A percentile compares a stretch with the other conserved stretches of the same genome.
These are phyloP conservation scores for Melinaea marsaeus DNA, from an alignment of 2,888 invertebrate genomes.

Conservation along the genomic window DNA sequence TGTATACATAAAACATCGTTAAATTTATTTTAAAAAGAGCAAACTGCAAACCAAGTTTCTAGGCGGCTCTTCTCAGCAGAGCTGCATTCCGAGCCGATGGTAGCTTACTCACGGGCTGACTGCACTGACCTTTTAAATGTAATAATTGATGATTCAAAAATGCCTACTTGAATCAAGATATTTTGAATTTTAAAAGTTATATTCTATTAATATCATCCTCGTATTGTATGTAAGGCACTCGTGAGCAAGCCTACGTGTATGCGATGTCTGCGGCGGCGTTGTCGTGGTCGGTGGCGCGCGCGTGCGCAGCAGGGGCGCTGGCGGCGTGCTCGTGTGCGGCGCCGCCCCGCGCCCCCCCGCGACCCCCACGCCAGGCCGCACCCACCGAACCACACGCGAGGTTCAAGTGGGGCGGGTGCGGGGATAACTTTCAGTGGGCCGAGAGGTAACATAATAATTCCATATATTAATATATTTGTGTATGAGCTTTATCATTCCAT, in stretches of 20 bases:
- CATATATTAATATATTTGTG: background rate
- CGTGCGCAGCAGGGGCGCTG: slow-evolving; percentile 86
- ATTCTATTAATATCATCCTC: too few species aligned
- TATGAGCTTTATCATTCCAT: background rate
- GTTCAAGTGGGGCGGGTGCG: slow-evolving; percentile 93
- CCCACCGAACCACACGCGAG: slow-evolving; percentile 84
- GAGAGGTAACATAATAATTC: slow-evolving; percentile 55
- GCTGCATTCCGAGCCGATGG: too few species aligned
- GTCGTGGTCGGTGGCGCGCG: slow-evolving; percentile 85
- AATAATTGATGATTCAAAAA: too few species aligned
- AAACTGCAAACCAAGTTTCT: too few species aligned
- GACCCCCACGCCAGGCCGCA: slow-evolving; percentile 76
- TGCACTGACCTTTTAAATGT: too few species aligned
- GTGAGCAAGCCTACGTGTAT: slow-evolving; percentile 91
- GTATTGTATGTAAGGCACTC: slow-evolving; percentile 80
- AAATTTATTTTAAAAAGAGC: too few species aligned
- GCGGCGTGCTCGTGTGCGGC: slow-evolving; percentile 88
- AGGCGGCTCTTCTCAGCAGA: too few species aligned
- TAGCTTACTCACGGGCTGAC: too few species aligned
- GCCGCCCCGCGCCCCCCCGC: slow-evolving; percentile 81
- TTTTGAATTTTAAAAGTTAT: too few species aligned
- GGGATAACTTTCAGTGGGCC: slow-evolving; percentile 87
- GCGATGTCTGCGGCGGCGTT: slow-evolving; percentile 89
- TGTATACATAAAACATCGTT: too few species aligned
- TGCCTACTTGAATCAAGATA: too few species aligned